Conservation (phyloP, 2,113 vertebrate species). For the Physeter macrocephalus region DNA sequence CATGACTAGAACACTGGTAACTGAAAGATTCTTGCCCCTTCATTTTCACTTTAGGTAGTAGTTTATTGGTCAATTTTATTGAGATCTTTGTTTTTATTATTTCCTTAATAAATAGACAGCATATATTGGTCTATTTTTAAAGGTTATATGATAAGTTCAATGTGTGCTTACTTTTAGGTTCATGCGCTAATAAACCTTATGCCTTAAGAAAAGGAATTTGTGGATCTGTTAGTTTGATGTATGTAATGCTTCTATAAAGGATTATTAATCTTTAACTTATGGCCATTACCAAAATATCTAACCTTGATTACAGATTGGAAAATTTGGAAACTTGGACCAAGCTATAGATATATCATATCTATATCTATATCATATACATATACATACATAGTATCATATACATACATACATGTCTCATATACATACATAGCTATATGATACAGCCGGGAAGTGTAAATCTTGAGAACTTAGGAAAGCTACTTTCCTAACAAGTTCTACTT, state of each 20-base stretch:
- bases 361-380: too few relatives aligned
- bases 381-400: too few relatives aligned
- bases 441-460: not conserved
- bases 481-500: not conserved
- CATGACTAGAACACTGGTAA: not conserved
- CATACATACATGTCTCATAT: too few relatives aligned
- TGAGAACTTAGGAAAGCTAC: not conserved
- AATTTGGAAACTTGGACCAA: not conserved
- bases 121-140: constrained; percentile 24
- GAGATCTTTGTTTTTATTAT: not conserved
- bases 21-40: not conserved
- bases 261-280: constrained; percentile 1
- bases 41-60: not conserved
- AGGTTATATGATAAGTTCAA: not conserved
- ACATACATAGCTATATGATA: too few relatives aligned
- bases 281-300: not conserved
- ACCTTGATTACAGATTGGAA: not conserved
- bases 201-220: not conserved
- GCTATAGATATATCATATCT: not conserved
- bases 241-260: not conserved
- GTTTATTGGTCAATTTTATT: not conserved
- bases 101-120: not conserved
- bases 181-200: not conserved
- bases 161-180: not conserved
- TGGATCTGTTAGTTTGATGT: not conserved